Base-by-base conservation (phyloP, 2,797 vertebrate genomes). In the Otolemur crassicaudatus region DNA sequence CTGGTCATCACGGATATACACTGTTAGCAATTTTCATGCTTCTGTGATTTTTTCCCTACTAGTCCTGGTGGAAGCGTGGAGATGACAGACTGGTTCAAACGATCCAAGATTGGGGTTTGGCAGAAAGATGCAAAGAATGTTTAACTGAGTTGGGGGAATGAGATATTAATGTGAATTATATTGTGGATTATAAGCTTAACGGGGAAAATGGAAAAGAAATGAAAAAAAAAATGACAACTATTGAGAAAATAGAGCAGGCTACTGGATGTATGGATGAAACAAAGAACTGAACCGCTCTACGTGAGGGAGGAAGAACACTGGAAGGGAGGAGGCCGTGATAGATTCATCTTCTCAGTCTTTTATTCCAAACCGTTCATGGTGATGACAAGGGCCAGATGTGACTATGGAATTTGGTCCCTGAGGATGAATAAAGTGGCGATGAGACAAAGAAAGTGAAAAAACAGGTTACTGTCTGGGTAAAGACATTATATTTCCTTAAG, bases 351-450 rank as follows among this genome's bases (percentile, higher is more conserved):
- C 25, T 65, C 37, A 53, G 7, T 53, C 23, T 80, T 81, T 89
- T 72, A 76, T 61, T 90, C 17, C 56, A 67, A 91, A 25, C 29
- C 23, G 70, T 29, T 90, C 29, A 17, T 19, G 27, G 60, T 61
- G 81, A 85, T 49, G 84, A 93, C 65, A 81, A 90, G 90, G 61
- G 27, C n/a, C 91, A 84, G n/a, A 73, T 69, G 46, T 92, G 87
- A 84, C 65, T 81, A 61, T 49, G 49, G 72, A 20, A 77, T 77
- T n/a, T 79, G n/a, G 43, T 87, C 77, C 63, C 61, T 72, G 49
- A 93, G 76, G 69, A 3, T 73, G 53, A 72, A 67, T 67, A 77
- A 92, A 75, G 4, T 16, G 25, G 43, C 77, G 87, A 82, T 37
- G 81, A 82, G 73, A 67, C 63, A 19, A 94, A 91, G 85, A 43